Evolutionary conservation across 2,113 vertebrate genomes (phyloP), one percentile per base, ranked within the genome.

Genomic region (Tetrax tetrax): DNA sequence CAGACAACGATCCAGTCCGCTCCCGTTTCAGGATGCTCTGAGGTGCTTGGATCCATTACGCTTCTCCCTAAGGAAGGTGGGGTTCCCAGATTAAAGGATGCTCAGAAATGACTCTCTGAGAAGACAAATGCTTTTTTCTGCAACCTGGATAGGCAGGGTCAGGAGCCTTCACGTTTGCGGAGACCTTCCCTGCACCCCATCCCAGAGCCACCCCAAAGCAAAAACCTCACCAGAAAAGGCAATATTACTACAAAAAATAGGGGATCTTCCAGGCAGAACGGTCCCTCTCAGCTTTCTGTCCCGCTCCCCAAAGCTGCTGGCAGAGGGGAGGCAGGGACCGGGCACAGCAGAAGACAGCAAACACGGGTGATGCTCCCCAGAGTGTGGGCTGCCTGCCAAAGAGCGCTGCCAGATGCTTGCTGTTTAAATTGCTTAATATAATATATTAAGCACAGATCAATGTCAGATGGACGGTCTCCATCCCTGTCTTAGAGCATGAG

Each of bases 401-500:
- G 79, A 82, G 79, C 43, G 6, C 74, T 89, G 90, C 76, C 94
- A 92, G 94, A 47, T 68, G 37, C 90, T 61, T 9, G 60, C 89
- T 75, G 88, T 45, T 95, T 74, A 77, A 65, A 84, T 81, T 31
- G 68, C 51, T 83, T 92, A 71, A 74, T 91, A 35, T 25, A 85
- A 83, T 78, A 14, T 27, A 77, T 90, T 90, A 94, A 90, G 59
- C 66, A 47, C 22, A 91, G 87, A 80, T 94, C 37, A 16, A 66
- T 91, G 84, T 57, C 63, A 45, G 51, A 61, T 54, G 14, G 20
- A 0, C 1, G 9, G 53, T 56, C 87, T 90, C 60, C 56, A 25
- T 90, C 29, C 59, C 72, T n/a, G 61, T 13, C 91, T 78, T 7
- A 10, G 31, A 54, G 71, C 11, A 3, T 65, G 76, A 96, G 84